These are phyloP conservation scores for Acanthacorydalis orientalis DNA, from an alignment of 2,888 invertebrate species.

Conservation along the genomic window DNA sequence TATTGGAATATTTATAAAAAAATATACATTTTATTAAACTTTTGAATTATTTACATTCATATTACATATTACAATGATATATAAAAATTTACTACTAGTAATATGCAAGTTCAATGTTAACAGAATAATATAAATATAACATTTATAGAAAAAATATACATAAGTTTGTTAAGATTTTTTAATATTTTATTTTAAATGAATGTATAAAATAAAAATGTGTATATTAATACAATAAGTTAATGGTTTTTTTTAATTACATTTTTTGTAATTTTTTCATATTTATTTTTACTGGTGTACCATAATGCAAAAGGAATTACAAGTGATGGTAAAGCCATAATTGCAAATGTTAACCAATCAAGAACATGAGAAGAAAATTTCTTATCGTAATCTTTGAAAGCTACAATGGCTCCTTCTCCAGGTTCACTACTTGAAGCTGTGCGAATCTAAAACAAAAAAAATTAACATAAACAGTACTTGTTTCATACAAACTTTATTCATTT, in stretches of 20 bases:
- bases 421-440: constrained; percentile 66
- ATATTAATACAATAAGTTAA: not conserved
- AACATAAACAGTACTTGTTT: not conserved
- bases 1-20: too few relatives aligned
- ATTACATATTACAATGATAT: too few relatives aligned
- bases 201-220: too few relatives aligned
- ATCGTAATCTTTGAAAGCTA: constrained; percentile 83
- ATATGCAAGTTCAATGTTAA: too few relatives aligned
- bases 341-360: constrained; percentile 94
- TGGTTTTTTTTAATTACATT: constrained; percentile 28
- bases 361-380: constrained; percentile 94
- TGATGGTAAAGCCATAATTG: constrained; percentile 90
- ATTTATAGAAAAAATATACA: too few relatives aligned
- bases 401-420: constrained; percentile 91
- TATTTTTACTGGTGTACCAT: constrained; percentile 89
- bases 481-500: too few relatives aligned
- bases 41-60: too few relatives aligned
- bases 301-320: constrained; percentile 84
- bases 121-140: too few relatives aligned
- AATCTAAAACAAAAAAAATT: constrained; percentile 31
- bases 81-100: too few relatives aligned
- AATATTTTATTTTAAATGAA: too few relatives aligned
- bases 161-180: too few relatives aligned
- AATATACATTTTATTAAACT: too few relatives aligned
- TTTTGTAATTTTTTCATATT: constrained; percentile 72